phyloP scores from a whole-genome alignment of 1,140 invertebrate genomes.

The Achroia grisella region DNA sequence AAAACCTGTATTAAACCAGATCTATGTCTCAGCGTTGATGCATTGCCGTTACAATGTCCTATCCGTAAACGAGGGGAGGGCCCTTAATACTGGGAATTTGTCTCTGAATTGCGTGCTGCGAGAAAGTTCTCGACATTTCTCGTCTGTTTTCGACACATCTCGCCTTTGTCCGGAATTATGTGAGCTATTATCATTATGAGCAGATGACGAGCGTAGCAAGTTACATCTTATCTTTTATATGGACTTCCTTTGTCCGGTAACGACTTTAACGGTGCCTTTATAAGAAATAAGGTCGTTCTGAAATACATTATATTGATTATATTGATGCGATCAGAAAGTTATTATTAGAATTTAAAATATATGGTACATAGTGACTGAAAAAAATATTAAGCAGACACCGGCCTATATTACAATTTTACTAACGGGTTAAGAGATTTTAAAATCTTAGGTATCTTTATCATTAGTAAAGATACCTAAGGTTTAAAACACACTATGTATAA shows the following conservation, averaged over 20 bases:
- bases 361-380: too few relatives aligned
- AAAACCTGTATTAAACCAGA: too few relatives aligned
- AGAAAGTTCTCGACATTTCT: conserved; percentile 2
- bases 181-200: conserved; percentile 30
- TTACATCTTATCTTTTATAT: conserved; percentile 33
- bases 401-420: too few relatives aligned
- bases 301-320: too few relatives aligned
- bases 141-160: conserved; percentile 15
- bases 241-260: conserved; percentile 25
- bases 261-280: conserved; percentile 18
- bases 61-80: not conserved
- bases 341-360: too few relatives aligned
- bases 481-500: too few relatives aligned
- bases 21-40: too few relatives aligned
- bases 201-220: conserved; percentile 24
- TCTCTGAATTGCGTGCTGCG: not conserved
- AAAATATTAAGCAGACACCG: too few relatives aligned
- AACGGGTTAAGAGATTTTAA: too few relatives aligned
- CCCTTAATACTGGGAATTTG: conserved; percentile 1
- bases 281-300: not conserved
- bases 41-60: not conserved
- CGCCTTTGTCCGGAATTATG: conserved; percentile 23
- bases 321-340: too few relatives aligned
- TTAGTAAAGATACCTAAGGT: too few relatives aligned
- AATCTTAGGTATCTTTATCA: too few relatives aligned